These are phyloP conservation scores for Melieria crassipennis DNA, from an alignment of 2,888 invertebrate genomes.

Conservation along the genomic window DNA sequence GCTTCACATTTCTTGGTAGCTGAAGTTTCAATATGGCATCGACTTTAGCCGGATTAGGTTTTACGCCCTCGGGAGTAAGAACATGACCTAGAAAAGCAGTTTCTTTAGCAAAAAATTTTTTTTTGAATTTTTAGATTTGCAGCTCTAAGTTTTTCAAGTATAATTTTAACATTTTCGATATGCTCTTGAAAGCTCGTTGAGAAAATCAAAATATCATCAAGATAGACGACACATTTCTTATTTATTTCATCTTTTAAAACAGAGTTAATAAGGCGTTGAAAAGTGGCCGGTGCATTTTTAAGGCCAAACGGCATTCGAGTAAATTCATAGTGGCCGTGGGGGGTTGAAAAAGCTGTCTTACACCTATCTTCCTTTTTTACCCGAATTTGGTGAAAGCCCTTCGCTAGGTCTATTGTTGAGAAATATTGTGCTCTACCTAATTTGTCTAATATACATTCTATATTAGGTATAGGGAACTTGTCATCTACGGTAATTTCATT, in stretches of 20 bases:
- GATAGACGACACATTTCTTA: neutral
- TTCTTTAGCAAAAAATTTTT: too few species aligned
- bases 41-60: too few species aligned
- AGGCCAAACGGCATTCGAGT: slow-evolving; percentile 14
- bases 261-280: slow-evolving; percentile 19
- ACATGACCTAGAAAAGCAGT: too few species aligned
- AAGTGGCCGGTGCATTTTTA: slow-evolving; percentile 20
- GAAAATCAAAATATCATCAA: slow-evolving; percentile 22
- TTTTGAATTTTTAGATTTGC: slow-evolving; percentile 9
- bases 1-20: slow-evolving; percentile 1
- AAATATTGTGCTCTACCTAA: slow-evolving; percentile 14
- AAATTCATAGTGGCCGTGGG: slow-evolving; percentile 18
- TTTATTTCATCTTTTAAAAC: neutral
- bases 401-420: slow-evolving; percentile 4
- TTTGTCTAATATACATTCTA: slow-evolving; percentile 20
- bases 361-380: slow-evolving; percentile 4
- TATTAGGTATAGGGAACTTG: slow-evolving; percentile 11
- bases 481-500: slow-evolving; percentile 7
- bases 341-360: slow-evolving; percentile 11
- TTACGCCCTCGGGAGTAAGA: too few species aligned
- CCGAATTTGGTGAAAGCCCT: slow-evolving; percentile 18
- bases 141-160: neutral
- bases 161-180: neutral
- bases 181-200: slow-evolving; percentile 14
- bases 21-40: neutral